phyloP scores from a whole-genome alignment of 2,113 vertebrate species.

The Trogon melanurus region DNA sequence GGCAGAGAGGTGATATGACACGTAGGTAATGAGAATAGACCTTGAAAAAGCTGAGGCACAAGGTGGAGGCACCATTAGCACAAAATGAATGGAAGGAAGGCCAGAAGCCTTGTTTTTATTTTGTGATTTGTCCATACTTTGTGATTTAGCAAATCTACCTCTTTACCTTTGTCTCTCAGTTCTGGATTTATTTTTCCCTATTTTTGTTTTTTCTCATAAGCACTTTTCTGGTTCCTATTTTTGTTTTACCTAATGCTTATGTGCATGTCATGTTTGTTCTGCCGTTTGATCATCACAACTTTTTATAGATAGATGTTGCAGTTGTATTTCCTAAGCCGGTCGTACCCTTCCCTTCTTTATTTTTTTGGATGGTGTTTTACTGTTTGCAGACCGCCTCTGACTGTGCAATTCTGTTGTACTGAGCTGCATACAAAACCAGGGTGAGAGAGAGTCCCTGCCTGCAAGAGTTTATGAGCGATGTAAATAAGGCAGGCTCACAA shows the following conservation, averaged over 20 bases:
- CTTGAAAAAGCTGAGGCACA: neutral
- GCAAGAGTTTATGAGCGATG: conserved; percentile 23
- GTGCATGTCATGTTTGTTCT: neutral
- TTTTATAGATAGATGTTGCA: neutral
- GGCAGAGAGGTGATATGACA: neutral
- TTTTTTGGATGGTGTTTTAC: neutral
- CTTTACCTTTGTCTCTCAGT: neutral
- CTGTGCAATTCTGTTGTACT: neutral
- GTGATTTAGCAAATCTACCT: neutral
- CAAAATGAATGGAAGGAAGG: neutral
- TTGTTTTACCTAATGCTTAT: neutral
- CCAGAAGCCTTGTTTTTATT: neutral
- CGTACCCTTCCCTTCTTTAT: neutral
- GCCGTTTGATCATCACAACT: neutral
- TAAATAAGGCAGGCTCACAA: conserved; percentile 2
- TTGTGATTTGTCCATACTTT: neutral
- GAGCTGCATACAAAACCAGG: conserved; percentile 24
- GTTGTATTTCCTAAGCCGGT: neutral
- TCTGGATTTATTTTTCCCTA: neutral
- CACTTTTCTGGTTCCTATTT: neutral
- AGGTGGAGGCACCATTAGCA: neutral
- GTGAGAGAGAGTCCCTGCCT: neutral
- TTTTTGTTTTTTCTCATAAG: neutral
- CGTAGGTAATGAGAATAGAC: neutral
- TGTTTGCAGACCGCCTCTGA: neutral